Conservation (phyloP, 37 sponge, comb jelly and placozoan species). For the Beroe forskalii region DNA sequence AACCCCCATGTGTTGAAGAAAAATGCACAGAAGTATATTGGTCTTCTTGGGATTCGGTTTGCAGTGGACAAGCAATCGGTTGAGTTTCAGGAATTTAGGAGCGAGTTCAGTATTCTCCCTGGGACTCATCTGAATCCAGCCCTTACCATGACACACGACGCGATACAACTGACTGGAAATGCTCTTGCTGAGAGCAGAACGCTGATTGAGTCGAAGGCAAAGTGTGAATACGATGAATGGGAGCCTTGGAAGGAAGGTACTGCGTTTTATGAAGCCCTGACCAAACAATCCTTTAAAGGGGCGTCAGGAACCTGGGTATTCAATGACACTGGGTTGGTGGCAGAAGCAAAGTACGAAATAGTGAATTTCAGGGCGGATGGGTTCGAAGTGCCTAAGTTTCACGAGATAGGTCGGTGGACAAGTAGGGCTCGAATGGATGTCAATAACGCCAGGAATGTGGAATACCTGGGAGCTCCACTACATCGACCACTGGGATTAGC, state of each 20-base stretch:
- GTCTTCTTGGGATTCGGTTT: constrained; percentile 1
- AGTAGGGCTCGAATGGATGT: background rate
- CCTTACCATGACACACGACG: constrained; percentile 12
- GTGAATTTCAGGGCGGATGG: constrained; percentile 29
- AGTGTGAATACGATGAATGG: background rate
- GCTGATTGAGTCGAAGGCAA: background rate
- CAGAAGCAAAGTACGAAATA: background rate
- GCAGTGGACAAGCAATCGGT: background rate
- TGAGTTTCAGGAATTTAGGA: background rate
- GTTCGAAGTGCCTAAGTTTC: background rate
- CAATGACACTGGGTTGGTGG: background rate
- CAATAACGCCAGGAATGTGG: background rate
- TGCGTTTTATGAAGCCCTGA: background rate
- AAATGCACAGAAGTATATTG: background rate
- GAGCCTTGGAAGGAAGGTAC: constrained; percentile 2
- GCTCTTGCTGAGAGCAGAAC: background rate
- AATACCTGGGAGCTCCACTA: background rate
- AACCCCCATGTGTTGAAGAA: background rate
- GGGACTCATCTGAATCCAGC: background rate
- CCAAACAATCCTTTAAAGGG: background rate
- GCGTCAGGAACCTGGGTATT: background rate
- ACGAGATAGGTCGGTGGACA: background rate
- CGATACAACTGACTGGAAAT: background rate
- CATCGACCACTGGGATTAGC: constrained; percentile 11
- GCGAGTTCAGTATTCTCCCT: background rate